Base-by-base conservation (phyloP, 2,797 vertebrate species). In the Discoglossus pictus region DNA sequence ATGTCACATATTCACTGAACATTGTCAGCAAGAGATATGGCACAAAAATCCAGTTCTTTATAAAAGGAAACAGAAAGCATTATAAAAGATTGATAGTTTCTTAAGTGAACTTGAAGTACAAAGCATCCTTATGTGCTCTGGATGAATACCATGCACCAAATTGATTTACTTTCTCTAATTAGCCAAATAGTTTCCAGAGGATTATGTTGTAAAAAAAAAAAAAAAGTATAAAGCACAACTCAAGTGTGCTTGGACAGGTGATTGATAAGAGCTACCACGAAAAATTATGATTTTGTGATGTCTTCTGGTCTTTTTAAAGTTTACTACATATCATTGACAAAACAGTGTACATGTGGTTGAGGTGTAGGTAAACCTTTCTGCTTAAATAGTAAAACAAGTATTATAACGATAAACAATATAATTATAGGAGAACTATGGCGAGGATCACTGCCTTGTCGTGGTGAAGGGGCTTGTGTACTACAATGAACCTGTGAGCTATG, bases 151-250 rank as follows among this genome's bases (percentile, higher is more conserved):
- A 56, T 18, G 23, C 35, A 56, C 53, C 20, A 56, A 56, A 40
- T 56, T 18, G 38, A 24, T 56, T 56, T 56, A 20, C 42, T 56
- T 54, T 38, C 34, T 13, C 17, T 24, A 42, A 56, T 56, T 56
- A 42, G 36, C 53, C 18, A 40, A 54, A 54, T 54, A 21, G 53
- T 40, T 56, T 56, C 53, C 53, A 56, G 36, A 56, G 17, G 44
- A 18, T 16, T 24, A 2, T 7, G 17, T 23, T 21, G 2, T 23
- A 23, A 23, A 21, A 18, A 17, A 17, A 23, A 31, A 31, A 31
- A 31, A 31, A 47, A 47, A 47, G 11, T 16, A 47, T 16, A 20
- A 23, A 23, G 20, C 44, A 18, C 18, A 21, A 10, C 6, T 10
- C 18, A 2, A 23, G 8, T 31, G 27, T 21, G 18, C 44, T 21